A percentile compares a stretch with the other conserved stretches of the same genome.
Evolutionary conservation across 2,888 invertebrate species (phyloP).

Genomic region (Endomychus coccineus): DNA sequence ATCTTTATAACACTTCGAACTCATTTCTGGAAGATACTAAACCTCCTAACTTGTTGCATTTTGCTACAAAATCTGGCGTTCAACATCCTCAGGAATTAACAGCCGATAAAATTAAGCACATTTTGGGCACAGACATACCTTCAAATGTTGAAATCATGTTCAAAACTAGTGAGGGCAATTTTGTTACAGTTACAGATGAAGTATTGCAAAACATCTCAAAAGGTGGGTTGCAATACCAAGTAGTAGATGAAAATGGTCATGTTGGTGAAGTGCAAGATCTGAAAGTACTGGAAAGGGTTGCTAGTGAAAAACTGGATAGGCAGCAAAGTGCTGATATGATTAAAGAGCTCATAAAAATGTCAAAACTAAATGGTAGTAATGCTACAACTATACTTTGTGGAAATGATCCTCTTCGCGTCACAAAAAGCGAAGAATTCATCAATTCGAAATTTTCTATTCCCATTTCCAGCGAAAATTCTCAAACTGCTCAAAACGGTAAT

Average conservation of each 20-base stretch:
- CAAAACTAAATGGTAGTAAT: slow-evolving; percentile 3
- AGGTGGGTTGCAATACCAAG: slow-evolving; percentile 38
- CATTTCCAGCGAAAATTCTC: too few species aligned
- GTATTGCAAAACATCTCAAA: slow-evolving; percentile 44
- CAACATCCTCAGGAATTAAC: slow-evolving; percentile 21
- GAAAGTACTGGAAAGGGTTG: slow-evolving; percentile 19
- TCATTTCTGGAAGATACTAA: slow-evolving; percentile 19
- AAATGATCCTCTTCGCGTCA: background rate
- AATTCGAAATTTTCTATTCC: too few species aligned
- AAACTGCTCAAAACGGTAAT: too few species aligned
- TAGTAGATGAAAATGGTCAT: slow-evolving; percentile 39
- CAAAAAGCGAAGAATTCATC: background rate
- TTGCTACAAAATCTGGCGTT: slow-evolving; percentile 9
- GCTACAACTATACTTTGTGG: background rate
- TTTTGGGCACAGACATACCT: slow-evolving; percentile 39
- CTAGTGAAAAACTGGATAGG: slow-evolving; percentile 5
- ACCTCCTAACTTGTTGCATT: slow-evolving; percentile 20
- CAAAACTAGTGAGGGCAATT: slow-evolving; percentile 57
- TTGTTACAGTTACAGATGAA: slow-evolving; percentile 57
- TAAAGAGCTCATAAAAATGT: slow-evolving; percentile 9
- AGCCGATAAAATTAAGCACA: slow-evolving; percentile 36
- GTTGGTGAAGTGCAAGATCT: slow-evolving; percentile 38
- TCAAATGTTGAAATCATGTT: slow-evolving; percentile 52
- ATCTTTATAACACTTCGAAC: slow-evolving; percentile 21
- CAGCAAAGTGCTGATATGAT: slow-evolving; percentile 8